Evolutionary conservation across 2,888 invertebrate genomes (phyloP), one percentile per base, ranked within the genome.

Genomic region (Didymodactylos carnosus): DNA sequence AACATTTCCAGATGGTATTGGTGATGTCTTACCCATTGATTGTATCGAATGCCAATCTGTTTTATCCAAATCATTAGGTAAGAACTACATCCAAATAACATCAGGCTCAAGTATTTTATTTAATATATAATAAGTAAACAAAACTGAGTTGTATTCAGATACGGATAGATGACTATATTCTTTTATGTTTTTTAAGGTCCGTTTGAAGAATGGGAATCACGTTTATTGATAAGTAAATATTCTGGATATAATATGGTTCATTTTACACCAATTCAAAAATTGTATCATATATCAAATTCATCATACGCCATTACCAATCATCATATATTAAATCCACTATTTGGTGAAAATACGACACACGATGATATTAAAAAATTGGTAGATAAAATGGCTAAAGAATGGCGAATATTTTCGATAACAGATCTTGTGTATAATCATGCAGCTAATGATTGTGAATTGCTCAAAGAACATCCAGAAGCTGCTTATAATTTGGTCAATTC

Each of bases 371-470:
- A 89, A 78, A 85, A 86, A 75, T 83, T 95, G 39, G 87, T 90
- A 25, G 83, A 87, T 70, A 89, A 89, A 83, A 88, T 94, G 86
- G 88, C 90, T 75, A 86, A 85, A 73, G 91, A 95, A 78, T 94
- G 94, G 94, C 89, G 90, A 83, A 86, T 92, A 70, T 84, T 91
- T 72, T 91, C 92, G 39, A 89, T 98, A 79, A 92, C 94, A 82
- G 98, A 99, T 84, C 89, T 99, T 79, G 98, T 98, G 75, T 86
- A 94, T 79, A 98, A 98, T 86, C 98, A 99, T 84, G 93, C 94
- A 41, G 93, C 95, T 23, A 94, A 92, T 82, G 94, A 95, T 84
- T 91, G 91, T 78, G 86, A 88, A 39, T 95, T 94, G 91, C 84
- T 97, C 76, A 81, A 87, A 76, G 87, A 89, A 77, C 90, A 95